phyloP scores from a whole-genome alignment of 2,113 vertebrate genomes.

The Dicerorhinus sumatrensis region DNA sequence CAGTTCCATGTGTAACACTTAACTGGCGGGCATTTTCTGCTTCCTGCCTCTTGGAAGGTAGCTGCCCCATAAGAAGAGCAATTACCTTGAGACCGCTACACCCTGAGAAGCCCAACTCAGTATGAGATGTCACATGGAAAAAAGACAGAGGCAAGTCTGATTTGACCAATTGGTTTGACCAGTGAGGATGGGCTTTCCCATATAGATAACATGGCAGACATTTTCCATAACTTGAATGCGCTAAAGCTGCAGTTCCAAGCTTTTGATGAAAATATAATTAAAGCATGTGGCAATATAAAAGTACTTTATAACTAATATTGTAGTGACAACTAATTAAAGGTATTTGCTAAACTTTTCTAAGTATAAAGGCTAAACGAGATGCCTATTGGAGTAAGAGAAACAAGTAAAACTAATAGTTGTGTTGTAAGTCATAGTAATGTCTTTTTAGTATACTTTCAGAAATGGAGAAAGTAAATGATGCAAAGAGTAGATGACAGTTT shows the following conservation, averaged over 20 bases:
- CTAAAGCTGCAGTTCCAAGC: constrained; percentile 31
- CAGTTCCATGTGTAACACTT: not conserved
- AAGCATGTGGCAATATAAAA: constrained; percentile 42
- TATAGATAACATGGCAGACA: not conserved
- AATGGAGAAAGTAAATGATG: constrained; percentile 57
- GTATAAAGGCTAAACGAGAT: constrained; percentile 48
- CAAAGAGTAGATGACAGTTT: not conserved
- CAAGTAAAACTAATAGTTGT: constrained; percentile 4
- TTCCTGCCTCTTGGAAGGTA: not conserved
- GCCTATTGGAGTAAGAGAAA: not conserved
- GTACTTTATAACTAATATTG: not conserved
- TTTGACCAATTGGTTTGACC: not conserved
- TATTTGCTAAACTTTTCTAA: not conserved
- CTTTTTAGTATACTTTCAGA: constrained; percentile 3
- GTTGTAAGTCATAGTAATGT: not conserved
- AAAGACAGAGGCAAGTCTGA: not conserved
- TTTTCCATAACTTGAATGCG: not conserved
- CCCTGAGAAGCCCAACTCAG: constrained; percentile 32
- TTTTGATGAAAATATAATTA: constrained; percentile 47
- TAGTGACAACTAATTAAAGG: not conserved
- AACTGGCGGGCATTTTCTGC: not conserved
- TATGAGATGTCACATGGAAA: not conserved
- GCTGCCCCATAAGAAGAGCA: not conserved
- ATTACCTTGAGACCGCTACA: not conserved
- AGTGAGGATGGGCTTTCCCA: not conserved